Percentiles rank a stretch among this genome's conserved stretches.
Conservation (phyloP, 1,140 invertebrate species). For the Drosophila subobscura region DNA sequence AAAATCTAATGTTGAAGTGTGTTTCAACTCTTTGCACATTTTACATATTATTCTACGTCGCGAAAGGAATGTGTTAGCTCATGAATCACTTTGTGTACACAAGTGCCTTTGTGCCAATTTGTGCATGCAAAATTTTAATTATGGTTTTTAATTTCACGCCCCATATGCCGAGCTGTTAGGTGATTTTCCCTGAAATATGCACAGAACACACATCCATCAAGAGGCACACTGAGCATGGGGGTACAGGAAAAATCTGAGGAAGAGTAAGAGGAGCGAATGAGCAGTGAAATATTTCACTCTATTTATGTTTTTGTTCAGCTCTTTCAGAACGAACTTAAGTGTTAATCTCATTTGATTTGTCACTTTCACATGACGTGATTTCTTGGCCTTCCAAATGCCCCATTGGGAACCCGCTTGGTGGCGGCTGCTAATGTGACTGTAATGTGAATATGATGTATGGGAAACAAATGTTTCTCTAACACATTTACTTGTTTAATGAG, state of each 20-base stretch:
- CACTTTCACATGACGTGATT: slow-evolving; percentile 78
- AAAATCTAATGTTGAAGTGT: neutral
- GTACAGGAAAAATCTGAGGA: slow-evolving; percentile 4
- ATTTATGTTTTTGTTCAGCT: slow-evolving; percentile 42
- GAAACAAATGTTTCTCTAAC: slow-evolving; percentile 78
- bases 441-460: slow-evolving; percentile 60
- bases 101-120: slow-evolving; percentile 8
- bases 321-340: slow-evolving; percentile 69
- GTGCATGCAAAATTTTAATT: slow-evolving; percentile 54
- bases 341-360: slow-evolving; percentile 80
- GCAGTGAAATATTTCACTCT: slow-evolving; percentile 47
- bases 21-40: no score
- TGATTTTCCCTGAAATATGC: slow-evolving; percentile 56
- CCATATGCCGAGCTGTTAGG: slow-evolving; percentile 66
- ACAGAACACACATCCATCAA: slow-evolving; percentile 41
- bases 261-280: slow-evolving; percentile 3
- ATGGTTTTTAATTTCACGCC: slow-evolving; percentile 73
- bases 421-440: neutral
- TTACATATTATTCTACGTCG: no score
- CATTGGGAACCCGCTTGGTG: slow-evolving; percentile 15
- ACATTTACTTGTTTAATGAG: slow-evolving; percentile 81
- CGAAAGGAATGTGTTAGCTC: slow-evolving; percentile 21
- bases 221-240: neutral
- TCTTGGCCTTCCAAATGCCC: slow-evolving; percentile 55
- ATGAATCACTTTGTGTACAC: slow-evolving; percentile 22